Evolutionary conservation across 1,140 invertebrate genomes (phyloP).

Genomic region (Bathynomus jamesi): DNA sequence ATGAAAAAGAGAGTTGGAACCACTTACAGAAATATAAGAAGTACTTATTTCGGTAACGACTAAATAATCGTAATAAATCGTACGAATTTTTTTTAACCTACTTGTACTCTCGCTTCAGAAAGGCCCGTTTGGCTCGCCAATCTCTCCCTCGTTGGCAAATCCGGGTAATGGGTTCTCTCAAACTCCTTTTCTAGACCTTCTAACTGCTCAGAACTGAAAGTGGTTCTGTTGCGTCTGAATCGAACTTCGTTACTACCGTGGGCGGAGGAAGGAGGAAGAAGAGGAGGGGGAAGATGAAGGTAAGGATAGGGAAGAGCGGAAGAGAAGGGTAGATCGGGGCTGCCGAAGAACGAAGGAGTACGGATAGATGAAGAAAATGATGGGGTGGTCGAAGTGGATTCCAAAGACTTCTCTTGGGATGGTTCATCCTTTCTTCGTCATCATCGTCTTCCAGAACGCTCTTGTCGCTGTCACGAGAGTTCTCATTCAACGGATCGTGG

Average conservation of each 20-base stretch:
- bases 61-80: no score
- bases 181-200: slow-evolving; percentile 93
- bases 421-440: background rate
- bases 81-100: no score
- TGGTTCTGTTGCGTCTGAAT: slow-evolving; percentile 84
- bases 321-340: slow-evolving; percentile 37
- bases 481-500: background rate
- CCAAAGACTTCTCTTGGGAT: background rate
- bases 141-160: slow-evolving; percentile 82
- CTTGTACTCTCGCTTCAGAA: slow-evolving; percentile 94
- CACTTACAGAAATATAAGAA: no score
- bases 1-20: no score
- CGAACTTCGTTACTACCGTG: slow-evolving; percentile 37
- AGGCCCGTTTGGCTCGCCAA: slow-evolving; percentile 83
- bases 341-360: slow-evolving; percentile 19
- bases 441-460: background rate
- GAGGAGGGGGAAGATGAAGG: slow-evolving; percentile 2
- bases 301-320: slow-evolving; percentile 6
- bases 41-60: no score
- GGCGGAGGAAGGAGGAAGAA: slow-evolving; percentile 13
- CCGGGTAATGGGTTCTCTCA: slow-evolving; percentile 91
- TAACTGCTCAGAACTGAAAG: slow-evolving; percentile 86
- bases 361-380: background rate
- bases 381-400: background rate
- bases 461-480: background rate